phyloP scores from a whole-genome alignment of 2,888 invertebrate species.

The Mythimna ferrago region DNA sequence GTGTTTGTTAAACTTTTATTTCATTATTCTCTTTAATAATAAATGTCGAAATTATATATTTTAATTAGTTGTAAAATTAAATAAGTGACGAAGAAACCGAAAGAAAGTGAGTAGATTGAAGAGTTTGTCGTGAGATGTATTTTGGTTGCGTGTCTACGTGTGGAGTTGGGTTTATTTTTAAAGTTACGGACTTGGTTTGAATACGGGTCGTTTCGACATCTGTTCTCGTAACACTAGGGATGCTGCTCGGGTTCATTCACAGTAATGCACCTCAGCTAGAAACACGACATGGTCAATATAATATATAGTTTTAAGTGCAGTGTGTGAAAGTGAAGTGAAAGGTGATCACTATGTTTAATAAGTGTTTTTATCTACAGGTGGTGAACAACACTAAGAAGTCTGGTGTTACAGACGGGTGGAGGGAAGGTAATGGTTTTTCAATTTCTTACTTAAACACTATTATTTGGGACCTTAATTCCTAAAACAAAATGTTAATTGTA shows the following conservation, averaged over 20 bases:
- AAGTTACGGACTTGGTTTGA: constrained; percentile 75
- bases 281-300: constrained; percentile 80
- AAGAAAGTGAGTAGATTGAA: constrained; percentile 55
- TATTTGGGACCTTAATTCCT: too few species aligned
- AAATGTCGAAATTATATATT: constrained; percentile 41
- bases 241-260: constrained; percentile 69
- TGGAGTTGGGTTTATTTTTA: constrained; percentile 77
- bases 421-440: constrained; percentile 81
- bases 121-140: constrained; percentile 74
- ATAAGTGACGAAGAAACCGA: constrained; percentile 46
- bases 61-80: constrained; percentile 32
- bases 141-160: constrained; percentile 62
- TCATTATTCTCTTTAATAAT: constrained; percentile 50
- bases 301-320: constrained; percentile 48
- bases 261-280: constrained; percentile 74
- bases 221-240: constrained; percentile 77
- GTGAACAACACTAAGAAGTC: constrained; percentile 93
- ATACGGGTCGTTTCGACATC: constrained; percentile 84
- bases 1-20: constrained; percentile 64
- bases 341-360: constrained; percentile 67
- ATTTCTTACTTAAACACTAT: neutral
- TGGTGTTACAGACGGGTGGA: constrained; percentile 88
- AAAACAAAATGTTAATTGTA: neutral
- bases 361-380: constrained; percentile 84
- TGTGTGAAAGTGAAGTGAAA: constrained; percentile 72